phyloP scores from a whole-genome alignment of 2,797 vertebrate species.

The Chelidonichthys spinosus region DNA sequence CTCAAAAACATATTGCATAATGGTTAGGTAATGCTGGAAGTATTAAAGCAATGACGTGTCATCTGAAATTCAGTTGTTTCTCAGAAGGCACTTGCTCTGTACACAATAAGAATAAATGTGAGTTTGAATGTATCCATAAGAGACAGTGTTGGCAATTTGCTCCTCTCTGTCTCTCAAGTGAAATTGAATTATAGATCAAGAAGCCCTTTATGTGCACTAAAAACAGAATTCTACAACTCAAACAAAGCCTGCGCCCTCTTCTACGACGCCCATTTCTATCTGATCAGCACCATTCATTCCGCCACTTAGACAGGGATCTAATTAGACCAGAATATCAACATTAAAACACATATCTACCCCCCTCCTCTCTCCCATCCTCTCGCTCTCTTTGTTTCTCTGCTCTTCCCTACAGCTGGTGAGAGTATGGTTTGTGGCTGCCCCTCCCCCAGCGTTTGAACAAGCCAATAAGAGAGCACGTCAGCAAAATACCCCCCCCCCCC shows the following conservation, averaged over 20 bases:
- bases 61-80: conserved; percentile 26
- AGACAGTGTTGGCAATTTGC: conserved; percentile 59
- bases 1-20: conserved; percentile 36
- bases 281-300: conserved; percentile 76
- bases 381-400: conserved; percentile 75
- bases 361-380: conserved; percentile 27
- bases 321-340: conserved; percentile 85
- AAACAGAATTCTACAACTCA: conserved; percentile 56
- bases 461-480: conserved; percentile 84
- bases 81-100: conserved; percentile 22
- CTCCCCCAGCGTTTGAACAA: conserved; percentile 85
- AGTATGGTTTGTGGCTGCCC: conserved; percentile 81
- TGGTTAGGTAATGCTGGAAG: conserved; percentile 32
- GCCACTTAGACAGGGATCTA: conserved; percentile 81
- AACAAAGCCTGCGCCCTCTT: conserved; percentile 60
- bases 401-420: conserved; percentile 85
- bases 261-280: conserved; percentile 55
- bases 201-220: conserved; percentile 53
- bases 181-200: conserved; percentile 74
- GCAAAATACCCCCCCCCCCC: conserved; percentile 64
- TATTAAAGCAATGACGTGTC: conserved; percentile 24
- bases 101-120: conserved; percentile 21
- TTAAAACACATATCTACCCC: conserved; percentile 76
- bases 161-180: conserved; percentile 56
- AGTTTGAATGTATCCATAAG: conserved; percentile 44